Evolutionary conservation across 1,140 invertebrate genomes (phyloP).

Genomic region (Drosophila quadrilineata): DNA sequence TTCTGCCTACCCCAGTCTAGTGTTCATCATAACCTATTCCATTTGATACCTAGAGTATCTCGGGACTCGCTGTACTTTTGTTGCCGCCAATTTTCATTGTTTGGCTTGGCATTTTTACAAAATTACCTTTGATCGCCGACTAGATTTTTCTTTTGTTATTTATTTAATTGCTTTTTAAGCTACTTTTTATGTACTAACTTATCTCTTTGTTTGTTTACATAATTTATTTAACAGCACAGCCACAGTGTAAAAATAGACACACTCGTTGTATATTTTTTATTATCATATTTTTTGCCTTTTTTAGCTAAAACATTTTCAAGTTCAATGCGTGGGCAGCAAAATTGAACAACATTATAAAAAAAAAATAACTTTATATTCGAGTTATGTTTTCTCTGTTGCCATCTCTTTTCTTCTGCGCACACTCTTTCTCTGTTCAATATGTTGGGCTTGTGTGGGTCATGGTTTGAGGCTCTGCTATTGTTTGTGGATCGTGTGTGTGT

Average conservation of each 20-base stretch:
- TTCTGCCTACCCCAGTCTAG: too few species aligned
- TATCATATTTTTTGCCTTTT: conserved; percentile 51
- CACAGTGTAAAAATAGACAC: conserved; percentile 28
- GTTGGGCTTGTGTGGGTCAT: conserved; percentile 69
- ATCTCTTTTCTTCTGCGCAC: conserved; percentile 15
- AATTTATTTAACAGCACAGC: conserved; percentile 25
- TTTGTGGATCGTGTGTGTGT: conserved; percentile 12
- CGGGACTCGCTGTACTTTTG: too few species aligned
- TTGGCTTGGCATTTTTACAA: conserved; percentile 28
- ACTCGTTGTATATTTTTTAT: conserved; percentile 49
- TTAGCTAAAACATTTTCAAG: conserved; percentile 63
- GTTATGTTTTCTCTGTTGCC: conserved; percentile 10
- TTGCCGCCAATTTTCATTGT: conserved; percentile 49
- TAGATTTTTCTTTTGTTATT: conserved; percentile 17
- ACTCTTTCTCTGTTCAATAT: conserved; percentile 14
- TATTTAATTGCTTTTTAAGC: conserved; percentile 48
- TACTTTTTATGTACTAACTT: conserved; percentile 26
- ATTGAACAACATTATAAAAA: too few species aligned
- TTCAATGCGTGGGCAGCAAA: conserved; percentile 60
- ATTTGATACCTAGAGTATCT: too few species aligned
- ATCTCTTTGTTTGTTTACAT: conserved; percentile 26
- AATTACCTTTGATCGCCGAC: conserved; percentile 40
- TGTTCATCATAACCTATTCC: too few species aligned
- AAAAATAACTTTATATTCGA: conserved; percentile 31
- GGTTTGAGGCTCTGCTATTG: conserved; percentile 47